phyloP scores from a whole-genome alignment of 1,140 invertebrate genomes.

The Tetranychus cinnabarinus region DNA sequence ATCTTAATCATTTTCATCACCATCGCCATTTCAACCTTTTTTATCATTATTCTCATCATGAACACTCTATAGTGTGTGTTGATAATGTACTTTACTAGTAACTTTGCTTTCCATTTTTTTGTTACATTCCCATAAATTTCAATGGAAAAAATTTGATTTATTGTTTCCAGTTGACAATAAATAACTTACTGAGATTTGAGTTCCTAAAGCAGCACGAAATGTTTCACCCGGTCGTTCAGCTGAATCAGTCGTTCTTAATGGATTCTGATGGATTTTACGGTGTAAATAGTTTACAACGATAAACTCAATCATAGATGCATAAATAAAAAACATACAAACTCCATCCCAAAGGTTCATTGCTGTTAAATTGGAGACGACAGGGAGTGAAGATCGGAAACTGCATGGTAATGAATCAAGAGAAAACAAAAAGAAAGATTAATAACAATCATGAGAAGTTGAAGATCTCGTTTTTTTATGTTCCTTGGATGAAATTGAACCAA shows the following conservation, averaged over 20 bases:
- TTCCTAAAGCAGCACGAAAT: neutral
- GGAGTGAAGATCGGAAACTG: slow-evolving; percentile 37
- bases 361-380: slow-evolving; percentile 72
- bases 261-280: slow-evolving; percentile 21
- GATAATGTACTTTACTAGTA: no score
- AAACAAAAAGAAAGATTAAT: neutral
- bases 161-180: no score
- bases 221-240: neutral
- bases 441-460: neutral
- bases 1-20: no score
- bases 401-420: slow-evolving; percentile 1
- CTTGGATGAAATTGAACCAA: no score
- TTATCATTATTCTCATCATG: no score
- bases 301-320: slow-evolving; percentile 72
- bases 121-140: no score
- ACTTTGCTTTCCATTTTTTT: no score
- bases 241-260: neutral
- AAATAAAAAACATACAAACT: slow-evolving; percentile 88
- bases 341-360: slow-evolving; percentile 91
- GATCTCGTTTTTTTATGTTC: no score
- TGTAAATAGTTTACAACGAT: slow-evolving; percentile 84
- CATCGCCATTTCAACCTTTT: no score
- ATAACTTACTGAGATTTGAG: neutral
- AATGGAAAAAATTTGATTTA: no score
- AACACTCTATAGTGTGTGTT: no score